Base-by-base conservation (phyloP, 2,797 vertebrate species). In the Chloroceryle amazona region DNA sequence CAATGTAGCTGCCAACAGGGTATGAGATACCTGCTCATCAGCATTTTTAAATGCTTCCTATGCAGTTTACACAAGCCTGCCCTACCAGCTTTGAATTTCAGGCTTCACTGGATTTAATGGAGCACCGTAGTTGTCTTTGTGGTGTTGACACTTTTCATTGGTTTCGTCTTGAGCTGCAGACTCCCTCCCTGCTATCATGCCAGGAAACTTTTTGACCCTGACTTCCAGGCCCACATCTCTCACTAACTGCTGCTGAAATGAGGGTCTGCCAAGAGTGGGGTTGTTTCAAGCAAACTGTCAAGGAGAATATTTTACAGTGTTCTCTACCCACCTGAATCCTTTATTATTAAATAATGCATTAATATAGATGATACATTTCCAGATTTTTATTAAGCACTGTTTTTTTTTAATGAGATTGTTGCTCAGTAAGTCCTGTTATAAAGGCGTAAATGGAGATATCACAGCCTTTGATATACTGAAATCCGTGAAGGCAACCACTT, bases 61-160 rank as follows among this genome's bases (percentile, higher is more conserved):
- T 73, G 85, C 70, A 92, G 62, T 95, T 96, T 73, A 28, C 12
- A 68, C 31, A 23, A 81, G 46, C 46, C 46, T 86, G 83, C 61
- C 55, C 18, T 10, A 60, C 18, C 42, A 80, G 76, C 76, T 94
- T 91, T 81, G 80, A 86, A 86, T 93, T 95, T 96, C 93, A 96
- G 41, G 73, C 83, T 90, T 90, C 91, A 75, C 86, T 35, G 63
- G 85, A 52, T 81, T 94, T 75, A 90, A 93, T 49, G 51, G 82
- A 81, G 66, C 46, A 66, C 21, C 0, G 0, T 5, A 2, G 26
- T 35, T 47, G 28, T 46, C 73, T 94, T 72, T 75, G 51, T 73
- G 44, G 76, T 19, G n/a, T 86, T 70, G 52, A 81, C 70, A 17
- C 47, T 93, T 94, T 79, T n/a, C 58, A 55, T 74, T 4, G 0